Evolutionary conservation across 2,113 vertebrate species (phyloP).

Genomic region (Irena cyanogastra): DNA sequence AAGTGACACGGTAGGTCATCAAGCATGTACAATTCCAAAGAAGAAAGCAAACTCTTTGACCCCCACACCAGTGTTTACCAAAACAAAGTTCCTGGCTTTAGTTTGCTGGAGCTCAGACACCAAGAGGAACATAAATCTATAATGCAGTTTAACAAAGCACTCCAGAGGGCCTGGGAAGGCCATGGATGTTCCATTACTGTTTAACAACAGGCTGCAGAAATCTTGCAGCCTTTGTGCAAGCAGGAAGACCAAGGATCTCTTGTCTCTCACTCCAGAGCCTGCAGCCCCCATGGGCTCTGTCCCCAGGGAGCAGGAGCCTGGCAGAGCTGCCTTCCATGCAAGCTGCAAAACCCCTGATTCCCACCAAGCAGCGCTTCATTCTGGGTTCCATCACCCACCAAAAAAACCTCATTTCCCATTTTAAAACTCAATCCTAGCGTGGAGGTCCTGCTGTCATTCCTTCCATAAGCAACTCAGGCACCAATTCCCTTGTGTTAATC

Average conservation of each 20-base stretch:
- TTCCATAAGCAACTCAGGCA: neutral
- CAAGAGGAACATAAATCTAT: neutral
- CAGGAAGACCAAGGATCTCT: neutral
- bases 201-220: neutral
- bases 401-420: neutral
- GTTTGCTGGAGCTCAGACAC: neutral
- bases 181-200: neutral
- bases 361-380: neutral
- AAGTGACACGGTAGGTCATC: neutral
- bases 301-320: neutral
- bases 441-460: neutral
- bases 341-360: neutral
- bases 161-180: neutral
- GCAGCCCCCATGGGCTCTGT: neutral
- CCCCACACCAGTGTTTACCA: neutral
- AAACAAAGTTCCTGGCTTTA: neutral
- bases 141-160: neutral
- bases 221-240: neutral
- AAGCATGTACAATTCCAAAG: neutral
- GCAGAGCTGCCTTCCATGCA: neutral
- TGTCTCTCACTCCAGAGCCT: neutral
- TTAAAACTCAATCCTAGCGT: neutral
- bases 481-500: neutral
- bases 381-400: neutral
- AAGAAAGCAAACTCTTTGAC: neutral